Conservation (phyloP, 2,113 vertebrate species). For the Gnathonemus echidnorhynchus region DNA sequence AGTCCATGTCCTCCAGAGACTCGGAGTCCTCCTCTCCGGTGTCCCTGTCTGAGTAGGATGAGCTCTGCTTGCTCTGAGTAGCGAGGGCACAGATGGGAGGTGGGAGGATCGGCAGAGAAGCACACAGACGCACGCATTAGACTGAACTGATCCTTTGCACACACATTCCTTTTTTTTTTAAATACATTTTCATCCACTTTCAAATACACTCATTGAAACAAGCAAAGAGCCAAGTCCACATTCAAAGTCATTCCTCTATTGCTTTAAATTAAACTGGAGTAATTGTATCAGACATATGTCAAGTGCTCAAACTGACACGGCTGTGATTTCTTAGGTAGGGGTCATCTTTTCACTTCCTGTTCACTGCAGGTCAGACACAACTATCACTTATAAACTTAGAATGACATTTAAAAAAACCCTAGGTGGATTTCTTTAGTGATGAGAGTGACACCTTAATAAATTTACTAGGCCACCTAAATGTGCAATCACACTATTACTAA, state of each 20-base stretch:
- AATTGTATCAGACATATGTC: neutral
- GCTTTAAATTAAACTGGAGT: neutral
- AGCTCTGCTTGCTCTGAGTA: slow-evolving; percentile 92
- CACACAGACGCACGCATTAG: neutral
- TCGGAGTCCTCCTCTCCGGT: slow-evolving; percentile 93
- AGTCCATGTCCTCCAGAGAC: slow-evolving; percentile 96
- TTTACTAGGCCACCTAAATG: neutral
- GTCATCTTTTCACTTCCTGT: neutral
- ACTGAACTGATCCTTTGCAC: neutral
- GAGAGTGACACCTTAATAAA: neutral
- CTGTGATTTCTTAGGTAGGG: neutral
- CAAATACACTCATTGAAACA: neutral
- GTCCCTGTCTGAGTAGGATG: slow-evolving; percentile 95
- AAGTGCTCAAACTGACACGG: neutral
- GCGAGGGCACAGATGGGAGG: neutral
- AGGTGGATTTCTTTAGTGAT: neutral
- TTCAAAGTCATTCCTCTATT: neutral
- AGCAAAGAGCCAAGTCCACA: neutral
- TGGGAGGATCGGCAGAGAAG: neutral
- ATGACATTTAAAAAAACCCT: neutral
- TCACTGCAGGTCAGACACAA: neutral
- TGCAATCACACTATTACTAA: neutral
- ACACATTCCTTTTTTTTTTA: neutral
- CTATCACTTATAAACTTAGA: neutral
- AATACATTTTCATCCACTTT: neutral